A percentile compares a stretch with the other conserved stretches of the same genome.
These are phyloP conservation scores for Trachelus troglodyta DNA, from an alignment of 2,888 invertebrate species.

Conservation along the genomic window DNA sequence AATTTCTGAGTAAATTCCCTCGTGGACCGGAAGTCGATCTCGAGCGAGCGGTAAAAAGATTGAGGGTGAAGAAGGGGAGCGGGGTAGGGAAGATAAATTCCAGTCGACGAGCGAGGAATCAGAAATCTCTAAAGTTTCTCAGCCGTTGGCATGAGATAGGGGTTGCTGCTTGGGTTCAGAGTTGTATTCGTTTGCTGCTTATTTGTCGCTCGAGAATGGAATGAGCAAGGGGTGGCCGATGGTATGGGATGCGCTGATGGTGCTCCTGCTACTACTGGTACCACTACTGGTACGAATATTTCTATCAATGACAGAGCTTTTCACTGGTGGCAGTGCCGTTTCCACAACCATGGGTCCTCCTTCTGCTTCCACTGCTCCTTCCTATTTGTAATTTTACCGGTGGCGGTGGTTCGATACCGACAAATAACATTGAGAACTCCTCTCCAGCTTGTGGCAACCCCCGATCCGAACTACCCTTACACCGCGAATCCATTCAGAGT, in stretches of 20 bases:
- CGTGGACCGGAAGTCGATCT: constrained; percentile 3
- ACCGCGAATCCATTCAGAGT: constrained; percentile 34
- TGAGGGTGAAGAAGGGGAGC: constrained; percentile 15
- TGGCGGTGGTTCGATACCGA: constrained; percentile 40
- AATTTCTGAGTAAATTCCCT: not conserved
- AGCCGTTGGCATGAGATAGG: constrained; percentile 14
- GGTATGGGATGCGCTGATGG: constrained; percentile 5
- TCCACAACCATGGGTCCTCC: not conserved
- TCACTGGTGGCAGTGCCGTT: not conserved
- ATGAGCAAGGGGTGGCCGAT: constrained; percentile 34
- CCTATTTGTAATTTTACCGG: not conserved
- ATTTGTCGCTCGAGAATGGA: constrained; percentile 53
- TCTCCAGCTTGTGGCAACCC: constrained; percentile 30
- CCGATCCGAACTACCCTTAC: constrained; percentile 24
- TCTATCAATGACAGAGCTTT: not conserved
- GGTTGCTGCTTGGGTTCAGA: constrained; percentile 14
- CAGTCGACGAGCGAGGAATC: constrained; percentile 36
- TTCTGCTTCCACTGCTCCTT: not conserved
- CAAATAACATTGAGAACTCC: constrained; percentile 44
- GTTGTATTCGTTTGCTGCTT: constrained; percentile 46
- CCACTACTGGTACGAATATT: not conserved
- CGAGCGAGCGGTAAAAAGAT: not conserved
- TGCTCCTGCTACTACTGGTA: not conserved
- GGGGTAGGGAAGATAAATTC: constrained; percentile 45
- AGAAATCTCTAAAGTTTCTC: constrained; percentile 41